These are phyloP conservation scores for Alligator sinensis DNA, from an alignment of 2,113 vertebrate genomes.

Conservation along the genomic window DNA sequence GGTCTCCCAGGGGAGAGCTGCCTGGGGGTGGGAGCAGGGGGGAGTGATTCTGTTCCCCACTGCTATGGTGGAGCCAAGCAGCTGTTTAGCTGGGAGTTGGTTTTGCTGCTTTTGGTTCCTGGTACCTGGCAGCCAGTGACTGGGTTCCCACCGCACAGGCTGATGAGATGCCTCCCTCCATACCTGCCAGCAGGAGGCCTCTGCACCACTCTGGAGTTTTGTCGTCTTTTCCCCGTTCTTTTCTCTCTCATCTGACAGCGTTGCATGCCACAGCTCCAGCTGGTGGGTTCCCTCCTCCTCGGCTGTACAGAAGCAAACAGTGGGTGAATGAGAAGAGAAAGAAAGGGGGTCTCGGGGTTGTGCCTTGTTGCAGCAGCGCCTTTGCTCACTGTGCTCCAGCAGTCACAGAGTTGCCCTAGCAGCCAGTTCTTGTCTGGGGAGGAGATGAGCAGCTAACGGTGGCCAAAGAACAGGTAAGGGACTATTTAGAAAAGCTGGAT, in stretches of 20 bases:
- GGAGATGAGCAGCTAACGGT: too few species aligned
- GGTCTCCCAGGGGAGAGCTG: not conserved
- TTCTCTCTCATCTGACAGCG: not conserved
- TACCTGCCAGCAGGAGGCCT: not conserved
- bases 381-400: not conserved
- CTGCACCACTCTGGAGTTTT: not conserved
- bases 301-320: not conserved
- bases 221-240: not conserved
- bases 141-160: not conserved
- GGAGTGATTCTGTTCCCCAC: not conserved
- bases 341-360: not conserved
- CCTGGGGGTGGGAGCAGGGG: not conserved
- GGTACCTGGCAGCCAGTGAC: too few species aligned
- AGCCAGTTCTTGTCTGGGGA: not conserved
- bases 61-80: not conserved
- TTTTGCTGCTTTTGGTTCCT: not conserved
- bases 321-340: not conserved
- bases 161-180: not conserved
- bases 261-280: too few species aligned
- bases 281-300: not conserved
- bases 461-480: too few species aligned
- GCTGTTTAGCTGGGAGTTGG: not conserved
- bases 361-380: not conserved
- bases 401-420: fast-evolving
- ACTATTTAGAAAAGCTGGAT: too few species aligned